phyloP scores from a whole-genome alignment of 1,140 invertebrate species.

The Himalopsyche phryganea region DNA sequence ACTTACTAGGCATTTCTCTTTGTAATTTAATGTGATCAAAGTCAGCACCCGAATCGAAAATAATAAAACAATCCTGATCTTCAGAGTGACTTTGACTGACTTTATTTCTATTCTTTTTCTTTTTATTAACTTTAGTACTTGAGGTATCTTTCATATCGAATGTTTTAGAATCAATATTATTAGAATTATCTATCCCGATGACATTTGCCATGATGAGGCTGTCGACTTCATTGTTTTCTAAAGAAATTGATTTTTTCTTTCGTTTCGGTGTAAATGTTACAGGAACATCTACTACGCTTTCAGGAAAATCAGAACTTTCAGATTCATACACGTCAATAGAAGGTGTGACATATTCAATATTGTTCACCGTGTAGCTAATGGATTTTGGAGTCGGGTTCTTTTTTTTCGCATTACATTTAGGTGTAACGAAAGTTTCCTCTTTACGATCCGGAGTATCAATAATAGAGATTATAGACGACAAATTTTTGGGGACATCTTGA shows the following conservation, averaged over 20 bases:
- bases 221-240: conserved; percentile 2
- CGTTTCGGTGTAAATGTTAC: conserved; percentile 11
- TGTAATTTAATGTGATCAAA: conserved; percentile 30
- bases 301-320: conserved; percentile 34
- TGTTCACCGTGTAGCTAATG: conserved; percentile 23
- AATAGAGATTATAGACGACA: too few relatives aligned
- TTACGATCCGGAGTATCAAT: background rate
- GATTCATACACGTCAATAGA: conserved; percentile 32
- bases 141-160: background rate
- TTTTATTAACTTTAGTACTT: background rate
- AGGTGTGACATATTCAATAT: conserved; percentile 20
- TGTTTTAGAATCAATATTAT: background rate
- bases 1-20: conserved; percentile 29
- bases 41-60: conserved; percentile 20
- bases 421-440: conserved; percentile 48
- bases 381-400: conserved; percentile 10
- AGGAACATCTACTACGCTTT: conserved; percentile 30
- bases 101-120: conserved; percentile 13
- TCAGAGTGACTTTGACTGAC: conserved; percentile 9
- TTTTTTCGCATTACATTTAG: conserved; percentile 42
- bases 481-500: too few relatives aligned
- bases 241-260: conserved; percentile 13
- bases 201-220: conserved; percentile 31
- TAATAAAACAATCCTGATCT: too few relatives aligned
- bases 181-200: conserved; percentile 9